Evolutionary conservation across 64 coral and sea anemone genomes (phyloP).

Genomic region (Cladopsammia gracilis): DNA sequence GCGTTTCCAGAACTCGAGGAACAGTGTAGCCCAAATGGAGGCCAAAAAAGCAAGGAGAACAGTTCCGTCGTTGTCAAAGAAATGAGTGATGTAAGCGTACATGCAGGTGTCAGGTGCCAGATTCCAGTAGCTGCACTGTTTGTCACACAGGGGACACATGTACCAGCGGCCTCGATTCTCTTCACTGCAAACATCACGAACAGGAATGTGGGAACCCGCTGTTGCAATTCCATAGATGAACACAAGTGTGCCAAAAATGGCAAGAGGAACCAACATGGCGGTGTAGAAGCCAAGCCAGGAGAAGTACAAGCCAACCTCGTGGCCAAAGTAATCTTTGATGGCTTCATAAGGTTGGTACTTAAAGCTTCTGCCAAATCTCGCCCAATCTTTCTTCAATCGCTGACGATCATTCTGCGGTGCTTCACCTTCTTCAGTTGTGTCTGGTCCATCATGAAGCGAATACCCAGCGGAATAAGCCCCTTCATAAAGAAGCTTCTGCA

Average conservation of each 20-base stretch:
- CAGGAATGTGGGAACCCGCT: conserved; percentile 47
- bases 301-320: conserved; percentile 75
- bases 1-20: conserved; percentile 87
- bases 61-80: conserved; percentile 82
- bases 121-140: conserved; percentile 68
- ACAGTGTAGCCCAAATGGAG: conserved; percentile 81
- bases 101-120: conserved; percentile 73
- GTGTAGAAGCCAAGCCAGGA: conserved; percentile 79
- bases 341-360: conserved; percentile 67
- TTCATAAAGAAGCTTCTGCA: conserved; percentile 60
- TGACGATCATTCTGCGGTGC: conserved; percentile 63
- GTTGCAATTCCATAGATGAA: conserved; percentile 66
- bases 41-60: conserved; percentile 64
- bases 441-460: conserved; percentile 91
- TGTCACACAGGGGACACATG: conserved; percentile 84
- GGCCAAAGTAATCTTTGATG: conserved; percentile 79
- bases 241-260: conserved; percentile 50
- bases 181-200: conserved; percentile 57
- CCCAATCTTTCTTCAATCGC: conserved; percentile 63
- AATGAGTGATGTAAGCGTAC: conserved; percentile 64
- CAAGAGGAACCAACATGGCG: conserved; percentile 65
- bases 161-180: conserved; percentile 59
- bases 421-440: conserved; percentile 30
- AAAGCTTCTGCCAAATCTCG: conserved; percentile 73
- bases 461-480: conserved; percentile 72